phyloP scores from a whole-genome alignment of 2,113 vertebrate species.

The Galeopterus variegatus region DNA sequence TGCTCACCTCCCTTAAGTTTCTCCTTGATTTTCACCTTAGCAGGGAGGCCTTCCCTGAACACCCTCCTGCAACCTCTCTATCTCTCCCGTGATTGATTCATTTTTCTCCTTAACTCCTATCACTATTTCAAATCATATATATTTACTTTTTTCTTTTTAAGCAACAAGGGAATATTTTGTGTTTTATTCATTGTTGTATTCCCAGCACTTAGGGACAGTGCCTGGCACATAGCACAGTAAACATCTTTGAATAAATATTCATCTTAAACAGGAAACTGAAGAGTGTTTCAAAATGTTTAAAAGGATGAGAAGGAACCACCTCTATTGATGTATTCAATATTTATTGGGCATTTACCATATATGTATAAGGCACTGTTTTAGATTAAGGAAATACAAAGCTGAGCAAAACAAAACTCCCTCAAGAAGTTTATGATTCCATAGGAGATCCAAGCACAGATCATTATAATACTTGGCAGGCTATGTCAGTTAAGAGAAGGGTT shows the following conservation, averaged over 20 bases:
- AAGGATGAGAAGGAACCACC: neutral
- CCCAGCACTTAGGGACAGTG: neutral
- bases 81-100: neutral
- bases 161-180: neutral
- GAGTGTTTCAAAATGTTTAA: slow-evolving; percentile 19
- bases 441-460: neutral
- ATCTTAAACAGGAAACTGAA: neutral
- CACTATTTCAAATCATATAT: neutral
- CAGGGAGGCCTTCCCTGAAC: neutral
- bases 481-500: neutral
- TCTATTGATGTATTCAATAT: neutral
- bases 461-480: neutral
- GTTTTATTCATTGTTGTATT: neutral
- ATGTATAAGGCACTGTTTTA: neutral
- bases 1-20: neutral
- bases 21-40: neutral
- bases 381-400: slow-evolving; percentile 21
- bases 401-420: neutral
- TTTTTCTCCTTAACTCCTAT: slow-evolving; percentile 12
- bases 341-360: neutral
- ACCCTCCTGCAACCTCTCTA: neutral
- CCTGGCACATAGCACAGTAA: neutral
- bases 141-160: neutral
- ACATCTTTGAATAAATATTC: slow-evolving; percentile 18
- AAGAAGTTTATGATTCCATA: slow-evolving; percentile 5